Base-by-base conservation (phyloP, 2,797 vertebrate genomes). In the Enteromius trimaculatus region DNA sequence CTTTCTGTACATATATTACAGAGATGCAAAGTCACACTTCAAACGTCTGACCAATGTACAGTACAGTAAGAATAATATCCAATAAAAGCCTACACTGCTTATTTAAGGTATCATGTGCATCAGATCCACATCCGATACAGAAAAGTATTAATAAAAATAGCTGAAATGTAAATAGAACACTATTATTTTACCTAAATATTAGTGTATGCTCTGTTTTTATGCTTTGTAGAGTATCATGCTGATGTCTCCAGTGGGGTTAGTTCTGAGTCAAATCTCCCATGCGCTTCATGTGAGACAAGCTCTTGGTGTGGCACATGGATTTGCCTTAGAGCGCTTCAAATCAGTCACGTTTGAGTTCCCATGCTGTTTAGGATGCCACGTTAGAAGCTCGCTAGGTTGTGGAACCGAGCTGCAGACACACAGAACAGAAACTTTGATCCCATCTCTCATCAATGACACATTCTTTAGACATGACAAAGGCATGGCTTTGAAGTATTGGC, bases 401-500 rank as follows among this genome's bases (percentile, higher is more conserved):
- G 71, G 64, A 69, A 70, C 13, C 3, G 51, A 76, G 47, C 31
- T 39, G 26, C 44, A 58, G 69, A 86, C 31, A 64, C 16, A 51
- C 71, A 77, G 74, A 83, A 72, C 65, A 42, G 44, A 80, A 80
- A 64, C 53, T 77, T 62, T 86, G 77, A 86, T 86, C 68, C 53
- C 39, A 62, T 82, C 76, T 75, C 62, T 53, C 42, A 60, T 51
- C 14, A 31, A 83, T 49, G 77, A 83, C 62, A 80, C 80, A 39
- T 85, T 82, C 75, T 82, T 83, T 71, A 79, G 75, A 79, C 75
- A 83, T 79, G 82, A 83, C 82, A 78, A 85, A 85, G 72, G 66
- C 84, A 31, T 55, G 75, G 60, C 85, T 80, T 79, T 86, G 81
- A 83, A 86, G 70, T 83, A 75, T 42, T 17, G 29, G 58, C 13